phyloP scores from a whole-genome alignment of 2,797 vertebrate species.

The Muscicapa comitata region DNA sequence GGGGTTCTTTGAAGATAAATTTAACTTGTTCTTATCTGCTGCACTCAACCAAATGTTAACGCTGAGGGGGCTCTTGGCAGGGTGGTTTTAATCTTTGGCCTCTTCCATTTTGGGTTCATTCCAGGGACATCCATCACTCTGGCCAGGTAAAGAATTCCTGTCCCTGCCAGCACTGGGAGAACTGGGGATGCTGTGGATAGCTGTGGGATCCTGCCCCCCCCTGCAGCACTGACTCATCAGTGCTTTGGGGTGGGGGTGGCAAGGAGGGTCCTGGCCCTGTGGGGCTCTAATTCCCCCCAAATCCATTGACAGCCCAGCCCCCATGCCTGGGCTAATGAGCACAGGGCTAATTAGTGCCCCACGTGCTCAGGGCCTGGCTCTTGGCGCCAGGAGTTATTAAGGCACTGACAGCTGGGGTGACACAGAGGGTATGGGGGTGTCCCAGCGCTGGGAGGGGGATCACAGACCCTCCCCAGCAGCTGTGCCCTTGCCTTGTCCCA shows the following conservation, averaged over 20 bases:
- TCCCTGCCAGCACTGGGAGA: not conserved
- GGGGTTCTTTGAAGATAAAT: conserved; percentile 68
- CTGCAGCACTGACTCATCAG: not conserved
- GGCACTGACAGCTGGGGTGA: not conserved
- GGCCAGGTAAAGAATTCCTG: not conserved
- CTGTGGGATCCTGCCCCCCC: rapidly evolving
- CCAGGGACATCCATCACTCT: not conserved
- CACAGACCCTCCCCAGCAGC: rapidly evolving
- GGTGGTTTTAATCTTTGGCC: conserved; percentile 11
- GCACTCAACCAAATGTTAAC: conserved; percentile 17
- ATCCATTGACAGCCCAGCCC: not conserved
- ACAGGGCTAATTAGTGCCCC: not conserved
- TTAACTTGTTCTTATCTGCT: conserved; percentile 59
- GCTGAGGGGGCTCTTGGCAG: not conserved
- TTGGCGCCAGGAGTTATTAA: not conserved
- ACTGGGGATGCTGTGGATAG: not conserved
- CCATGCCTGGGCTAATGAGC: not conserved
- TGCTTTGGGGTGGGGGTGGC: not conserved
- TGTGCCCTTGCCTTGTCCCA: not conserved
- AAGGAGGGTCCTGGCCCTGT: rapidly evolving
- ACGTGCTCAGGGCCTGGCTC: rapidly evolving
- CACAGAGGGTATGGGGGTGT: rapidly evolving
- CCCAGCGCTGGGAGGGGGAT: rapidly evolving
- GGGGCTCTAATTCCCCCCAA: not conserved
- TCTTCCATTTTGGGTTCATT: conserved; percentile 20